These are phyloP conservation scores for Polia nebulosa DNA, from an alignment of 2,888 invertebrate species.

Conservation along the genomic window DNA sequence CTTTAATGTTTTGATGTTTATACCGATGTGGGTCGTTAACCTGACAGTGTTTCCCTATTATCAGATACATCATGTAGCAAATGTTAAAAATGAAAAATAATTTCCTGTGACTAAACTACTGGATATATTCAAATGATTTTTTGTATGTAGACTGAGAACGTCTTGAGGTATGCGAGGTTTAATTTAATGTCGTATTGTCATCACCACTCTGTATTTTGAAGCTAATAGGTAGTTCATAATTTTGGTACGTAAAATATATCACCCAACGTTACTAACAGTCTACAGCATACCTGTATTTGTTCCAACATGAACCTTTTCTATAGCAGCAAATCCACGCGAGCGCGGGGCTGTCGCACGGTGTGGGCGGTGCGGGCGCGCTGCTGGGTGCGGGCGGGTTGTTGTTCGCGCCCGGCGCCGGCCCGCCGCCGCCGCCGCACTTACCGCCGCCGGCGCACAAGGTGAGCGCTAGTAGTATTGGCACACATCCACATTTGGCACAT, in stretches of 20 bases:
- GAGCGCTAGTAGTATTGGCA: constrained; percentile 7
- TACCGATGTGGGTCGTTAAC: too few relatives aligned
- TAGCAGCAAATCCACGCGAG: constrained; percentile 98
- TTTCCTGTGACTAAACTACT: too few relatives aligned
- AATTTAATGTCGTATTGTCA: too few relatives aligned
- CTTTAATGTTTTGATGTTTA: too few relatives aligned
- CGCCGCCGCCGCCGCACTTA: constrained; percentile 90
- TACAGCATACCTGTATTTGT: constrained; percentile 4
- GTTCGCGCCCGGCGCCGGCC: constrained; percentile 86
- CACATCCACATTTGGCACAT: not conserved
- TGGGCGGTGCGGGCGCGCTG: constrained; percentile 81
- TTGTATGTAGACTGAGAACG: too few relatives aligned
- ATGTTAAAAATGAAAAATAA: too few relatives aligned
- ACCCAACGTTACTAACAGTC: constrained; percentile 28
- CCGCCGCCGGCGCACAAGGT: constrained; percentile 90
- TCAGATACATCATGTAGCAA: too few relatives aligned
- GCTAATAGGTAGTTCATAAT: constrained; percentile 6
- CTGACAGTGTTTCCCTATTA: too few relatives aligned
- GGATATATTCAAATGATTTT: too few relatives aligned
- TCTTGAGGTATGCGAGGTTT: too few relatives aligned
- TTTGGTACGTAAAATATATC: not conserved
- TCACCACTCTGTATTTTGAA: too few relatives aligned
- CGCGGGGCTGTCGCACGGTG: constrained; percentile 92
- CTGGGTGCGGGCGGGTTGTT: constrained; percentile 80
- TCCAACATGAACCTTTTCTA: constrained; percentile 62